phyloP scores from a whole-genome alignment of 1,140 invertebrate genomes.

The Sycobia sp. region DNA sequence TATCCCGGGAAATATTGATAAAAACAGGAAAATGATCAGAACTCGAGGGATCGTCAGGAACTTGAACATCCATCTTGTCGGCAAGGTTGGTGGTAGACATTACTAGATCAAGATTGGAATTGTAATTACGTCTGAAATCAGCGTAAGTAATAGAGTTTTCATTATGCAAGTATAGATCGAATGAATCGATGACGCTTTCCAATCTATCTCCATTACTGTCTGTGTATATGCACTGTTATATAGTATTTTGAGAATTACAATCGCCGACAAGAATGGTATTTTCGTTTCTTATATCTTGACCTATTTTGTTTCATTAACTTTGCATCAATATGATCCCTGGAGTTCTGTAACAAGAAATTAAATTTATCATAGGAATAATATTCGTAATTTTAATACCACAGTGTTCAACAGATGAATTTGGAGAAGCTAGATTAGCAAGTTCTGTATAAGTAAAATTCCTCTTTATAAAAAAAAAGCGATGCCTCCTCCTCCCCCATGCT shows the following conservation, averaged over 20 bases:
- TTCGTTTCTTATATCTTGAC: not conserved
- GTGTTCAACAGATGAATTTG: not conserved
- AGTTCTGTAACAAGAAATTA: constrained; percentile 20
- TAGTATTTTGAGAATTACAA: constrained; percentile 24
- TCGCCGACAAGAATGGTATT: constrained; percentile 14
- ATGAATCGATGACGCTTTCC: not conserved
- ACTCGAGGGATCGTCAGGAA: not conserved
- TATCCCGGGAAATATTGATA: constrained; percentile 22
- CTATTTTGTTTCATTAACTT: constrained; percentile 2
- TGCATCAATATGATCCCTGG: not conserved
- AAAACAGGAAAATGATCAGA: constrained; percentile 13
- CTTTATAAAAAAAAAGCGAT: not conserved
- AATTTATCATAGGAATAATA: not conserved
- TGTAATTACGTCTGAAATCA: not conserved
- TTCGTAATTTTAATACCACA: constrained; percentile 13
- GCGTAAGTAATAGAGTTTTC: not conserved
- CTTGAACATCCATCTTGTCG: not conserved
- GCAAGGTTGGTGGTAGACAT: not conserved
- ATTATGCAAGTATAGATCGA: constrained; percentile 7
- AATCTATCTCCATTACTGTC: constrained; percentile 10
- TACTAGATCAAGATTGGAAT: constrained; percentile 4
- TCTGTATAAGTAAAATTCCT: not conserved
- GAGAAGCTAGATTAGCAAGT: not conserved
- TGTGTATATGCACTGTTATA: constrained; percentile 17
- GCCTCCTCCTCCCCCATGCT: constrained; percentile 5